phyloP scores from a whole-genome alignment of 2,888 invertebrate genomes.

The Drosophila cognata region DNA sequence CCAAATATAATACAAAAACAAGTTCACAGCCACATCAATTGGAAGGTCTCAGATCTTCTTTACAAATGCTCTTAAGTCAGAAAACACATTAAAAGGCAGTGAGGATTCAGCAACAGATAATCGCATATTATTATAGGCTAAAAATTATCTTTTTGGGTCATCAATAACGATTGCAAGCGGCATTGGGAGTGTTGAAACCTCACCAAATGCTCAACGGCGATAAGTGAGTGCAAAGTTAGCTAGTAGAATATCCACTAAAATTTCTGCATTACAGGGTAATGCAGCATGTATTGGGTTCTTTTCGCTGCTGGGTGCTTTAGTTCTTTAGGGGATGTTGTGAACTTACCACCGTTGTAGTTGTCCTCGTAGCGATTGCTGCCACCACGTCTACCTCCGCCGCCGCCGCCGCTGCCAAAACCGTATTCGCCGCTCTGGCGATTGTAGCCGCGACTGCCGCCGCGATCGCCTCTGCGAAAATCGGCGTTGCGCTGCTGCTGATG shows the following conservation, averaged over 20 bases:
- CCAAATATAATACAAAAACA: not conserved
- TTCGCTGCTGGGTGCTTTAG: not conserved
- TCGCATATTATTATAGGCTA: not conserved
- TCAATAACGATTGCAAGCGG: not conserved
- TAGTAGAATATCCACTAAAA: not conserved
- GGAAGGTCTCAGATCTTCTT: not conserved
- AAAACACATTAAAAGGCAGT: not conserved
- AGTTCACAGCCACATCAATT: not conserved
- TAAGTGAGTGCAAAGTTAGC: not conserved
- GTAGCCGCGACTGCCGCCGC: conserved; percentile 79
- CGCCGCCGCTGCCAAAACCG: conserved; percentile 70
- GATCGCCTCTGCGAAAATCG: conserved; percentile 82
- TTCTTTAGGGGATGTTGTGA: not conserved
- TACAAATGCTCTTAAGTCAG: not conserved
- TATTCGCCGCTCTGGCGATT: conserved; percentile 83
- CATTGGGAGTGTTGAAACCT: not conserved
- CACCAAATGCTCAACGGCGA: not conserved
- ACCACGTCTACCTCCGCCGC: conserved; percentile 64
- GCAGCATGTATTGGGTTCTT: not conserved
- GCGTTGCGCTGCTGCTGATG: conserved; percentile 84
- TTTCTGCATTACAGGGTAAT: not conserved
- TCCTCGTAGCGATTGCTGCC: conserved; percentile 83
- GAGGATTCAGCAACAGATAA: not conserved
- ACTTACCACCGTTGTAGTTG: conserved; percentile 79
- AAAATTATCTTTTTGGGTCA: not conserved